Percentiles rank a stretch among this genome's conserved stretches.
These are phyloP conservation scores for Psittacus erithacus DNA, from an alignment of 2,113 vertebrate genomes.

Conservation along the genomic window DNA sequence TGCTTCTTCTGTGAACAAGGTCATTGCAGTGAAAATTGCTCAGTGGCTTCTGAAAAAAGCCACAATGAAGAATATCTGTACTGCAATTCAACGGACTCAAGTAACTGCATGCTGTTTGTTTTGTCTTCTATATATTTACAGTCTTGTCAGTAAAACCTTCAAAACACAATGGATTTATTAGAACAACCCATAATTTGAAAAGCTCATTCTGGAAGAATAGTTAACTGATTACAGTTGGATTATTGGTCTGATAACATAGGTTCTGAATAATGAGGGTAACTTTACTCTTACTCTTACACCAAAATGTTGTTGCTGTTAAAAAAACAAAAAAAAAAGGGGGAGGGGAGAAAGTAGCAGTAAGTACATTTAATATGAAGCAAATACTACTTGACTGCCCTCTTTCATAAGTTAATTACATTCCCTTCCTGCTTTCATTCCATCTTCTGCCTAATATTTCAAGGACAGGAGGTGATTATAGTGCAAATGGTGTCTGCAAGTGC, in stretches of 20 bases:
- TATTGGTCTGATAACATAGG: background rate
- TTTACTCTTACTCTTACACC: background rate
- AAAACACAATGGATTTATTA: background rate
- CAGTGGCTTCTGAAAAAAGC: background rate
- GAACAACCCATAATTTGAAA: background rate
- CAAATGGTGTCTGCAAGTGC: background rate
- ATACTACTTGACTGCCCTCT: background rate
- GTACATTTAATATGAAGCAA: background rate
- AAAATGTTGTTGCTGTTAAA: background rate
- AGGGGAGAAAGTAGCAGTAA: background rate
- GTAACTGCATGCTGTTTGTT: background rate
- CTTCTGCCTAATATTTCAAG: background rate
- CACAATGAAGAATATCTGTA: background rate
- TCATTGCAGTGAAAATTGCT: background rate
- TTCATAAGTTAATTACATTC: background rate
- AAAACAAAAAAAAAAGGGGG: background rate
- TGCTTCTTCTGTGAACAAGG: background rate
- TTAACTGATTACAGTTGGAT: background rate
- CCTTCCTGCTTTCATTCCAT: background rate
- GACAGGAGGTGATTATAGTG: background rate
- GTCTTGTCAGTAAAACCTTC: background rate
- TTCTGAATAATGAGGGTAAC: background rate
- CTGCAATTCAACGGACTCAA: background rate
- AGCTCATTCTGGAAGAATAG: background rate
- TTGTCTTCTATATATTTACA: background rate